Evolutionary conservation across 2,113 vertebrate genomes (phyloP).

Genomic region (Oryzias curvinotus): DNA sequence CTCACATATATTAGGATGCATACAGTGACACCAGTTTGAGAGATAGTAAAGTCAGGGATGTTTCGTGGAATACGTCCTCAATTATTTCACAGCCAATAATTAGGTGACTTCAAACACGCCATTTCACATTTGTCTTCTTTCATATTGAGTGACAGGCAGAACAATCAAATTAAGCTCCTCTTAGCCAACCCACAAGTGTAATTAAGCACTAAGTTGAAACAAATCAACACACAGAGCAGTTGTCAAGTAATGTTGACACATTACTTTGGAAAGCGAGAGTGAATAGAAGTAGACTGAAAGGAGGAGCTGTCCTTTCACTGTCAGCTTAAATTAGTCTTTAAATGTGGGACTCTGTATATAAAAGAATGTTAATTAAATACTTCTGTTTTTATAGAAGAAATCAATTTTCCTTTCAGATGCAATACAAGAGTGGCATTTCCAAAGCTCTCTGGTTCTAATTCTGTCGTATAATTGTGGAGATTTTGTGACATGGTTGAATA

Average conservation of each 20-base stretch:
- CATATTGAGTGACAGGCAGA: constrained; percentile 56
- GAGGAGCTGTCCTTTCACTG: constrained; percentile 36
- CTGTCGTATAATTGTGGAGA: constrained; percentile 7
- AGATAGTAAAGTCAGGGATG: constrained; percentile 4
- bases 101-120: constrained; percentile 44
- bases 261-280: constrained; percentile 24
- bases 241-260: constrained; percentile 45
- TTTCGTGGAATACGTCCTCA: constrained; percentile 45
- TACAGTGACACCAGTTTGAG: constrained; percentile 2
- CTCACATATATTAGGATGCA: constrained; percentile 60
- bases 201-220: constrained; percentile 58
- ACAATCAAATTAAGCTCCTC: constrained; percentile 63
- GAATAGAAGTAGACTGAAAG: constrained; percentile 41
- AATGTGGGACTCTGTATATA: constrained; percentile 26
- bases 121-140: constrained; percentile 56
- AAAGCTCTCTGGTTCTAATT: constrained; percentile 24
- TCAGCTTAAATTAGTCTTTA: constrained; percentile 43
- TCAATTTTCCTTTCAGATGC: constrained; percentile 16
- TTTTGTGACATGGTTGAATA: too few relatives aligned
- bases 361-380: constrained; percentile 40
- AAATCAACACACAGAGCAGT: constrained; percentile 59
- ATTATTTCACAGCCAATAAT: constrained; percentile 49
- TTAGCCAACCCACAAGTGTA: constrained; percentile 54
- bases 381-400: constrained; percentile 17
- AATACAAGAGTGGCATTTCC: constrained; percentile 20